Evolutionary conservation across 2,888 invertebrate genomes (phyloP), one percentile per base, ranked within the genome.

Genomic region (Cataglyphis rosenhaueri): DNA sequence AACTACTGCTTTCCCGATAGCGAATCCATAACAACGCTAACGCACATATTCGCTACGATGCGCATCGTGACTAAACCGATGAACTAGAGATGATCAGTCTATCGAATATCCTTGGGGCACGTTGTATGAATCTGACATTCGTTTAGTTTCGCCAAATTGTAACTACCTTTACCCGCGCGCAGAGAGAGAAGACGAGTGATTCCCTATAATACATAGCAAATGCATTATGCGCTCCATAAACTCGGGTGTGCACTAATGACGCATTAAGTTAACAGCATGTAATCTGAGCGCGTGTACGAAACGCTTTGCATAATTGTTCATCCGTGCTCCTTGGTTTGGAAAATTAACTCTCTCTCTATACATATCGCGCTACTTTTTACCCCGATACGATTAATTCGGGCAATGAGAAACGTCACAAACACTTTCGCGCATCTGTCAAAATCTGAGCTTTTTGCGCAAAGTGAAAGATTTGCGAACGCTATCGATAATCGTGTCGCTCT

Each of bases 41-140:
- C 44, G 38, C n/a, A 8, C n/a, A 41, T 41, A 41, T 73, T 44
- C 78, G 73, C 44, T 18, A 32, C 44, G 44, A 25, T 25, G 70
- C 25, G 59, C 59, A 68, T 68, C 70, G 55, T 68, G 59, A 79
- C 78, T 71, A 71, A 79, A 79, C 57, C 78, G 74, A 79, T 79
- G 73, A 79, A 79, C 78, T 71, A 73, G 78, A n/a, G 48, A 57
- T 79, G 79, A 88, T 84, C 84, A 85, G 85, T 81, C 84, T 83
- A 87, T 88, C 89, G 88, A 85, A 87, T 87, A 88, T 87, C 88
- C 88, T 84, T 84, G 71, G 85, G 84, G 81, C 83, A 88, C 57
- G 85, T 87, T 81, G 82, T 71, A 85, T 82, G 83, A 81, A 82
- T 62, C 87, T 85, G 87, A 88, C 88, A 85, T 83, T 84, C 86